These are phyloP conservation scores for Diglossa cyanea DNA, from an alignment of 2,797 vertebrate species.

Conservation along the genomic window DNA sequence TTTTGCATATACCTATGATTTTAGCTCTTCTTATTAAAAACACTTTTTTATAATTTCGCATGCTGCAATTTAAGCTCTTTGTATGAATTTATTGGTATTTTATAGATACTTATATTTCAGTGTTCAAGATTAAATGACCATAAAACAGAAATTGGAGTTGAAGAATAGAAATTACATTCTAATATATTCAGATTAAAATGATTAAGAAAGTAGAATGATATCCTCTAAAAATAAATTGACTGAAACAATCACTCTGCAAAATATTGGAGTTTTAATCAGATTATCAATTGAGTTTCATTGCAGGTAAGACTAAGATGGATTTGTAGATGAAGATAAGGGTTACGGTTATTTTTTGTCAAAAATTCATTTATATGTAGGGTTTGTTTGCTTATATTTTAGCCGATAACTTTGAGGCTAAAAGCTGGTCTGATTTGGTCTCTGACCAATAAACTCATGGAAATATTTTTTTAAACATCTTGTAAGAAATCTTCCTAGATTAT, in stretches of 20 bases:
- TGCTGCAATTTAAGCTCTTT: neutral
- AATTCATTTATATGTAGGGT: rapidly evolving
- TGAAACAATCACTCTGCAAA: neutral
- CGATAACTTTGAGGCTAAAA: neutral
- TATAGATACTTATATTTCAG: neutral
- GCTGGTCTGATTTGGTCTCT: neutral
- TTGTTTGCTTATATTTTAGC: neutral
- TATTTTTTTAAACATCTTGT: neutral
- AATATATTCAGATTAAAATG: neutral
- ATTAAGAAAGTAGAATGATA: neutral
- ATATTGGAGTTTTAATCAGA: neutral
- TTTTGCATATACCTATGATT: neutral
- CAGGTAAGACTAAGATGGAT: neutral
- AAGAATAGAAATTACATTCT: neutral
- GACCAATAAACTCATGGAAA: neutral
- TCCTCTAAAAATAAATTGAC: neutral
- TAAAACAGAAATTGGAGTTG: neutral
- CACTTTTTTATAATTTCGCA: neutral
- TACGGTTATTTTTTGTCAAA: neutral
- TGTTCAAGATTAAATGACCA: neutral
- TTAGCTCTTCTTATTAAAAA: neutral
- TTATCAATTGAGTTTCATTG: neutral
- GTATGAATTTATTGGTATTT: neutral
- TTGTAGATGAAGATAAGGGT: neutral
- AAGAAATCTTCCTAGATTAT: neutral